Conservation (phyloP, 2,888 invertebrate species). For the Parnassius mnemosyne region DNA sequence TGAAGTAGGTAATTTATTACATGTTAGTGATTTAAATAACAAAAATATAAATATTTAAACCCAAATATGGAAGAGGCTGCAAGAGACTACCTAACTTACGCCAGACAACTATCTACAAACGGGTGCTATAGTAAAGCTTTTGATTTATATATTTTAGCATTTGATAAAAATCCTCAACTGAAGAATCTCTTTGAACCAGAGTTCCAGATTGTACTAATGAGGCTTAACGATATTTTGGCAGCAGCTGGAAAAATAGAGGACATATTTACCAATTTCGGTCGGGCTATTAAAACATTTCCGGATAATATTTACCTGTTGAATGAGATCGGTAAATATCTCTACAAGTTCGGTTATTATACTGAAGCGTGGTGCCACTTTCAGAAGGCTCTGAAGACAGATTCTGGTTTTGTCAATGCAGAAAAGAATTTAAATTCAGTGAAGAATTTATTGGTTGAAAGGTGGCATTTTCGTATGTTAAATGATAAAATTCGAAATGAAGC, state of each 20-base stretch:
- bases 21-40: too few relatives aligned
- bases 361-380: constrained; percentile 81
- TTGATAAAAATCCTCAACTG: constrained; percentile 46
- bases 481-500: constrained; percentile 84
- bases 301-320: constrained; percentile 51
- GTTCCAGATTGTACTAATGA: constrained; percentile 48
- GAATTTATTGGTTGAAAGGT: constrained; percentile 85
- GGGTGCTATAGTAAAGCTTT: constrained; percentile 53
- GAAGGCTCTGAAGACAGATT: constrained; percentile 71
- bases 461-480: constrained; percentile 93
- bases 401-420: constrained; percentile 79
- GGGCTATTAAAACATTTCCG: constrained; percentile 52
- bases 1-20: too few relatives aligned
- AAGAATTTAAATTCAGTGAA: constrained; percentile 85
- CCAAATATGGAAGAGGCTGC: constrained; percentile 42
- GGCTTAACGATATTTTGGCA: constrained; percentile 45
- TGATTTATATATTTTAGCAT: constrained; percentile 52
- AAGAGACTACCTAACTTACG: constrained; percentile 44
- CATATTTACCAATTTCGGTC: constrained; percentile 54
- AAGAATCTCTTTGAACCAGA: constrained; percentile 47
- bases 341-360: constrained; percentile 75
- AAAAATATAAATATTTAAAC: too few relatives aligned
- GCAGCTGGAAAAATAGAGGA: constrained; percentile 47
- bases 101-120: constrained; percentile 43
- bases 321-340: constrained; percentile 64